Conservation (phyloP, 2,797 vertebrate genomes). For the Tinamus major region DNA sequence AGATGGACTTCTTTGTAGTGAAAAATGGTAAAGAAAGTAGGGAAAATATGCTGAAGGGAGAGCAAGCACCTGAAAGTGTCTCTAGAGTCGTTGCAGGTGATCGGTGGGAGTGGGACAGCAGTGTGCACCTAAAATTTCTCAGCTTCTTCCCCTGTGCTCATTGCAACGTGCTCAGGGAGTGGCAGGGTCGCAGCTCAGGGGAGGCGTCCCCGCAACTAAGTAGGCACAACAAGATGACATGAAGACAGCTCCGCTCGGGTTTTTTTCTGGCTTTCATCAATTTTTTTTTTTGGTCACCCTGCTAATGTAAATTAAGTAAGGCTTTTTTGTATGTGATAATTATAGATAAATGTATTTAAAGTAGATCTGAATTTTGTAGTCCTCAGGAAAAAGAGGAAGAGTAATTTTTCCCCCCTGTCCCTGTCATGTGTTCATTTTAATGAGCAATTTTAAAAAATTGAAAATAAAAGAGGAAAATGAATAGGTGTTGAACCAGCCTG, state of each 20-base stretch:
- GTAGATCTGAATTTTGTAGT: slow-evolving; percentile 77
- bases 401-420: slow-evolving; percentile 72
- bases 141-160: neutral
- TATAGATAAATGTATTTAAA: slow-evolving; percentile 77
- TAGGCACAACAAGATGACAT: slow-evolving; percentile 46
- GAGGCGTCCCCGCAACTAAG: neutral
- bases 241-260: slow-evolving; percentile 17
- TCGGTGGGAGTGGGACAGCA: neutral
- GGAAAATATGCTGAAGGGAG: slow-evolving; percentile 22
- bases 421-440: slow-evolving; percentile 85
- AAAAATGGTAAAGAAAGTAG: slow-evolving; percentile 4
- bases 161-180: neutral
- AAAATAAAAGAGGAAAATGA: slow-evolving; percentile 88
- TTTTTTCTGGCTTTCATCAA: slow-evolving; percentile 28
- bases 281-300: slow-evolving; percentile 38
- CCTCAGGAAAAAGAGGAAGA: slow-evolving; percentile 71
- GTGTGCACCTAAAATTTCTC: accelerated
- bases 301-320: slow-evolving; percentile 65
- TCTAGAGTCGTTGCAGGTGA: neutral
- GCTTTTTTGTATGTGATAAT: slow-evolving; percentile 65
- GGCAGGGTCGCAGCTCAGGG: neutral
- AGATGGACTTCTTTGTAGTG: neutral
- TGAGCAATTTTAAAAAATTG: slow-evolving; percentile 87
- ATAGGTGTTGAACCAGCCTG: slow-evolving; percentile 87
- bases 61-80: neutral